Evolutionary conservation across 2,888 invertebrate genomes (phyloP).

Genomic region (Agriopis leucophaearia): DNA sequence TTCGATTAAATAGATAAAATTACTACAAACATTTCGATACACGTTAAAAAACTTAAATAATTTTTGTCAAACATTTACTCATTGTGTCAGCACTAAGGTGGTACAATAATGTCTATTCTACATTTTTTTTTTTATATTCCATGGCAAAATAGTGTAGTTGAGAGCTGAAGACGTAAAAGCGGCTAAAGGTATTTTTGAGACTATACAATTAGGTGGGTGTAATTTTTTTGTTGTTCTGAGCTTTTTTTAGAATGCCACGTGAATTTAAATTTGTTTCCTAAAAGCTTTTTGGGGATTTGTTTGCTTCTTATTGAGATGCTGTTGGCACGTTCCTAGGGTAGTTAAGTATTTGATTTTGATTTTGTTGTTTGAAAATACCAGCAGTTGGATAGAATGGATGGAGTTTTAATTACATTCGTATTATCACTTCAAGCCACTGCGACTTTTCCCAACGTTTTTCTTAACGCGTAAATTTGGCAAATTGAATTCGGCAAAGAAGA

Average conservation of each 20-base stretch:
- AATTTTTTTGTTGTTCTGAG: conserved; percentile 62
- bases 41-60: too few relatives aligned
- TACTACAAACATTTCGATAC: too few relatives aligned
- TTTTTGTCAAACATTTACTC: neutral
- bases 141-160: conserved; percentile 32
- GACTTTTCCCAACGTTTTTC: conserved; percentile 65
- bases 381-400: too few relatives aligned
- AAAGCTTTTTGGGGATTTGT: conserved; percentile 55
- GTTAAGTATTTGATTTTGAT: conserved; percentile 38
- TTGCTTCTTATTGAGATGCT: conserved; percentile 47
- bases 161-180: conserved; percentile 62
- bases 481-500: conserved; percentile 80
- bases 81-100: neutral
- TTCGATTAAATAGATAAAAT: too few relatives aligned
- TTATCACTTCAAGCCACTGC: conserved; percentile 62
- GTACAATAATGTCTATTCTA: neutral
- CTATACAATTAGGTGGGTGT: conserved; percentile 72
- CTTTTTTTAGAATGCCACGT: conserved; percentile 60
- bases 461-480: conserved; percentile 64
- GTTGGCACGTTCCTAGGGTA: conserved; percentile 31
- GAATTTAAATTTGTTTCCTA: conserved; percentile 63
- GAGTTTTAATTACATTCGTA: conserved; percentile 57
- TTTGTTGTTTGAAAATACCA: too few relatives aligned
- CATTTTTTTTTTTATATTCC: neutral
- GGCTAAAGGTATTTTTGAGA: conserved; percentile 59